Evolutionary conservation across 2,888 invertebrate species (phyloP), one percentile per base, ranked within the genome.

Genomic region (Lasioglossum lativentre): DNA sequence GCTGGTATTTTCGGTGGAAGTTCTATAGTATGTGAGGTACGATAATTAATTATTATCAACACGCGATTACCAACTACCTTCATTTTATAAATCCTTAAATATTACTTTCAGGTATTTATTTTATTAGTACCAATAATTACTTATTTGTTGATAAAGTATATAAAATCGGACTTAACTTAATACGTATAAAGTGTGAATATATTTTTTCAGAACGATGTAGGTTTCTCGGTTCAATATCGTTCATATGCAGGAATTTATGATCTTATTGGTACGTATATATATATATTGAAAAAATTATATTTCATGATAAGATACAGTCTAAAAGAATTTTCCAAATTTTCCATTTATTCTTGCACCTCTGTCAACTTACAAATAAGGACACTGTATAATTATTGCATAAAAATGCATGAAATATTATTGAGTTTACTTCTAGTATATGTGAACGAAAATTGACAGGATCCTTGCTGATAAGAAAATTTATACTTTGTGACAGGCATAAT

Each of bases 201-300:
- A n/a, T 14, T 27, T 83, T 68, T 95, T 56, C 90, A 96, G 96
- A 95, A 95, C 56, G 96, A 96, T 90, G 95, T 95, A 19, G 96
- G 96, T 27, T 95, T 96, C 30, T 95, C 96, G 0, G 95, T 97
- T 8, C 95, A 96, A 95, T 96, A 95, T 88, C 95, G 96, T 70
- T 95, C 95, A 0, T 95, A 95, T 59, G 90, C 91, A 12, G 96
- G 96, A 70, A 92, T 95, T 66, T 96, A 96, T 88, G 96, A 96
- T 89, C 92, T 96, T 56, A 94, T 96, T 66, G 96, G 96, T 96
- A 88, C 85, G 91, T 82, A 59, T 68, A 34, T 34, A 34, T 34
- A 34, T 34, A 3, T 34, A 3, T 34, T 34, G 3, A 34, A 5
- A 70, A 42, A 27, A 42, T 27, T 16, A 14, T n/a, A 8, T 42